Conservation (phyloP, 2,888 invertebrate genomes). For the Bugulina stolonifera region DNA sequence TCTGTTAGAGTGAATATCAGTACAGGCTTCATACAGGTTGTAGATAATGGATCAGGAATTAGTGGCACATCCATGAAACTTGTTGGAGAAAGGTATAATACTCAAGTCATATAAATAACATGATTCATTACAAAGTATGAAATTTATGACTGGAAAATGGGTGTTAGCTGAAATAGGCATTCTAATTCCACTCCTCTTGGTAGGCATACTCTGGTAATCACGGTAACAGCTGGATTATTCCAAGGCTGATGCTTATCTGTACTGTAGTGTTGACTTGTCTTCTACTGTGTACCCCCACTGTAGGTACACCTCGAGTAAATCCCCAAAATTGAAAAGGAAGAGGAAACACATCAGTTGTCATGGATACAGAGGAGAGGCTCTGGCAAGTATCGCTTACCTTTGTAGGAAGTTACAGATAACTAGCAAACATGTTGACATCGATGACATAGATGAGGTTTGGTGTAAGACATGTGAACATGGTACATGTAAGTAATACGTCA, state of each 20-base stretch:
- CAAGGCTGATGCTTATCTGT: no score
- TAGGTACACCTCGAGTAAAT: constrained; percentile 20
- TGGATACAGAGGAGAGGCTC: constrained; percentile 20
- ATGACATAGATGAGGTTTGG: background rate
- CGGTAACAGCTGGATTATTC: no score
- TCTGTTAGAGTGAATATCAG: background rate
- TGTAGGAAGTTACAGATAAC: constrained; percentile 7
- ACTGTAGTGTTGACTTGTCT: no score
- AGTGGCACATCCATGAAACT: background rate
- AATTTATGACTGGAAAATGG: no score
- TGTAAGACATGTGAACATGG: constrained; percentile 5
- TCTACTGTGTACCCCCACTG: no score
- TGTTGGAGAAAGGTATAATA: constrained; percentile 5
- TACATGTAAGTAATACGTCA: background rate
- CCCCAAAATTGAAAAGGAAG: background rate
- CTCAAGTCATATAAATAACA: no score
- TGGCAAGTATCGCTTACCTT: constrained; percentile 17
- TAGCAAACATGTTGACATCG: background rate
- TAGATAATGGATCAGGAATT: constrained; percentile 14
- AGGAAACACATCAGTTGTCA: background rate
- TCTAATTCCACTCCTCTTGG: no score
- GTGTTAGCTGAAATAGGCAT: no score
- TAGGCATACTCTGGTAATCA: no score
- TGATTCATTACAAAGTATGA: no score
- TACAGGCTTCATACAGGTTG: background rate